Evolutionary conservation across 2,113 vertebrate species (phyloP).

Genomic region (Salvelinus sp.): DNA sequence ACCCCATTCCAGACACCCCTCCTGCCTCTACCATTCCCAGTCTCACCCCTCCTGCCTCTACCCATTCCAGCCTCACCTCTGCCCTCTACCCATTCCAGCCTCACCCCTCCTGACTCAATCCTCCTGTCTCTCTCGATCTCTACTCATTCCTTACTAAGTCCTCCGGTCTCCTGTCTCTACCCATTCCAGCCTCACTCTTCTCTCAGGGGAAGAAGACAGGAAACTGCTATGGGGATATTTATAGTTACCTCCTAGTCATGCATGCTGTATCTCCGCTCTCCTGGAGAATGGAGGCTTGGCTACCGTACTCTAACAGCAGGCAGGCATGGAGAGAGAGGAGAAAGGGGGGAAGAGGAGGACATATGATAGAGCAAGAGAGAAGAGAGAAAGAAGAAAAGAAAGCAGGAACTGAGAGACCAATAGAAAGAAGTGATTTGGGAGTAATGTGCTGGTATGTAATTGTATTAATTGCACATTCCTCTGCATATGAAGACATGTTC

Average conservation of each 20-base stretch:
- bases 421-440: not conserved
- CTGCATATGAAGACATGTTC: not conserved
- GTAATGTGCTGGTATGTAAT: not conserved
- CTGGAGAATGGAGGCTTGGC: not conserved
- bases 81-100: not conserved
- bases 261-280: slow-evolving; percentile 2
- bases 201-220: slow-evolving; percentile 7
- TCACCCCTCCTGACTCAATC: too few species aligned
- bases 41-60: not conserved
- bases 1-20: not conserved
- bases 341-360: too few species aligned
- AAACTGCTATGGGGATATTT: slow-evolving; percentile 14
- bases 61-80: not conserved
- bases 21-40: too few species aligned
- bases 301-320: not conserved
- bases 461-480: too few species aligned
- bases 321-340: slow-evolving; percentile 1
- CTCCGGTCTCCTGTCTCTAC: not conserved
- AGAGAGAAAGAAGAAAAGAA: not conserved
- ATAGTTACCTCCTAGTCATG: slow-evolving; percentile 8
- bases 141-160: not conserved
- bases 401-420: too few species aligned
- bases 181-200: not conserved
- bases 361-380: not conserved
- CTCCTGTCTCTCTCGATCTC: not conserved